These are phyloP conservation scores for Drosophila nigromelanica DNA, from an alignment of 1,140 invertebrate species.

Conservation along the genomic window DNA sequence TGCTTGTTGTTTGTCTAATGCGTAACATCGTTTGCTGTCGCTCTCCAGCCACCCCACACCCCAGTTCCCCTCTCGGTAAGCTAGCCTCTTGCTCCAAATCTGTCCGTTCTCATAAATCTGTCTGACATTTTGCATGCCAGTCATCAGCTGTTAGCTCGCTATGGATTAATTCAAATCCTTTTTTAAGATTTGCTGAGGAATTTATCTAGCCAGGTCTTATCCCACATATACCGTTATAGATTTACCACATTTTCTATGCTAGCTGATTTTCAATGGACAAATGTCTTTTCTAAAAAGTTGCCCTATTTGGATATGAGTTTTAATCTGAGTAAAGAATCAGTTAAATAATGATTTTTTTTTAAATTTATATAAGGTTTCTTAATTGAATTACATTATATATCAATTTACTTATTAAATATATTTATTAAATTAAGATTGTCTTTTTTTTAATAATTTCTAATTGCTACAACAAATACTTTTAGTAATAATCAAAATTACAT, in stretches of 20 bases:
- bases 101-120: conserved; percentile 80
- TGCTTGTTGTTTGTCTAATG: conserved; percentile 80
- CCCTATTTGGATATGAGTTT: background rate
- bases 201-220: conserved; percentile 26
- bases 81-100: conserved; percentile 67
- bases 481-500: background rate
- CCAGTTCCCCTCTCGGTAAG: conserved; percentile 12
- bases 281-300: background rate
- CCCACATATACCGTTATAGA: conserved; percentile 21
- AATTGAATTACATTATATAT: no score
- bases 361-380: no score
- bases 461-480: no score
- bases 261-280: background rate
- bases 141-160: conserved; percentile 66
- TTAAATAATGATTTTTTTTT: no score
- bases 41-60: background rate
- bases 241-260: conserved; percentile 22
- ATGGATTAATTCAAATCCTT: conserved; percentile 72
- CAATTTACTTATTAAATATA: no score
- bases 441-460: no score
- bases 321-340: no score
- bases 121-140: conserved; percentile 78
- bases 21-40: conserved; percentile 72
- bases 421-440: no score
- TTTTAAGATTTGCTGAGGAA: conserved; percentile 36